These are phyloP conservation scores for Polypedilum vanderplanki DNA, from an alignment of 1,140 invertebrate species.

Conservation along the genomic window DNA sequence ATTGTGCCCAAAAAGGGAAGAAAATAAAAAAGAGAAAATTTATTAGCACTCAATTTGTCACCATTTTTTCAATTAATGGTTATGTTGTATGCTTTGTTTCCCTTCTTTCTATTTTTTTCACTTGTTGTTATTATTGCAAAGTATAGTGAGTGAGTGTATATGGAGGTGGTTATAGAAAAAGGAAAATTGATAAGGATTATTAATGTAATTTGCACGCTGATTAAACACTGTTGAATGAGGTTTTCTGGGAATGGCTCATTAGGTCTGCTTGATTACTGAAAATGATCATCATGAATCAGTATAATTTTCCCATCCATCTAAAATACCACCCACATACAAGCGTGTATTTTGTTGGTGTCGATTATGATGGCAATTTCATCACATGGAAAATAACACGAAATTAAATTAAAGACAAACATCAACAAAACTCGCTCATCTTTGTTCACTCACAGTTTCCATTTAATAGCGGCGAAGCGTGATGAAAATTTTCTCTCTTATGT, in stretches of 20 bases:
- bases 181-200: constrained; percentile 19
- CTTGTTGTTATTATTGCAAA: background rate
- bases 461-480: too few species aligned
- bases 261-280: constrained; percentile 3
- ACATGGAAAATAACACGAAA: too few species aligned
- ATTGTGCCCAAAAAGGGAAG: too few species aligned
- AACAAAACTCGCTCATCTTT: too few species aligned
- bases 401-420: too few species aligned
- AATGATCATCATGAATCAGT: background rate
- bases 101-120: background rate
- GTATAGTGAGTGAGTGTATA: background rate
- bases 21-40: background rate
- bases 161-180: background rate
- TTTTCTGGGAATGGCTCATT: constrained; percentile 8
- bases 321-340: too few species aligned
- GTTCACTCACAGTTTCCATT: too few species aligned
- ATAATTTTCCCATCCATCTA: background rate
- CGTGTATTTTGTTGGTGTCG: too few species aligned
- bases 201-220: constrained; percentile 6
- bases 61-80: background rate
- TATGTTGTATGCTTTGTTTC: too few species aligned
- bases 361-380: too few species aligned
- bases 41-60: constrained; percentile 18
- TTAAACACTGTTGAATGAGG: constrained; percentile 6
- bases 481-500: background rate